Evolutionary conservation across 23 tunicate genomes (phyloP).

Genomic region (Aplidium turbinatum): DNA sequence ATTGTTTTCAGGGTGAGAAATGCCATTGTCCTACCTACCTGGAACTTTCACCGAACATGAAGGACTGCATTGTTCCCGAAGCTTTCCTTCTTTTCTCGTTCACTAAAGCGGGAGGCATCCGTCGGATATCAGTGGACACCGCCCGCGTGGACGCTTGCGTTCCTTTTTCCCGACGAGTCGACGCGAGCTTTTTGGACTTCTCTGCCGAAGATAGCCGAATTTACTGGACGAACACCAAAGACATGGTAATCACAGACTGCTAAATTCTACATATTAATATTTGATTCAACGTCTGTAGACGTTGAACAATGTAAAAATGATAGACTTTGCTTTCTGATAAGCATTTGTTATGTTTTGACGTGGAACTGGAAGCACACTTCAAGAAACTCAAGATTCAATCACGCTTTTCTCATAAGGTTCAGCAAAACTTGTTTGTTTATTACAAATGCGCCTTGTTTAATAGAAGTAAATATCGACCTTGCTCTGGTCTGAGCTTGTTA

Average conservation of each 20-base stretch:
- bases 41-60: conserved; percentile 55
- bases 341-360: too few species aligned
- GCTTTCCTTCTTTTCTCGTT: conserved; percentile 82
- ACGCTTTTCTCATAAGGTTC: too few species aligned
- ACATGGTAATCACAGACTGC: conserved; percentile 44
- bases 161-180: conserved; percentile 51
- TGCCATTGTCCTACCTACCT: conserved; percentile 81
- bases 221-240: conserved; percentile 81
- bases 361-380: too few species aligned
- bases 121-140: conserved; percentile 71
- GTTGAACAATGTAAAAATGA: too few species aligned
- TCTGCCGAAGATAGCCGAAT: conserved; percentile 56
- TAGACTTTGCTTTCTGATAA: too few species aligned
- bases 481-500: too few species aligned
- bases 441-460: too few species aligned
- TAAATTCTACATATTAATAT: neutral
- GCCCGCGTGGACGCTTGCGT: conserved; percentile 32
- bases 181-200: conserved; percentile 58
- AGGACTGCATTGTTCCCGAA: conserved; percentile 80
- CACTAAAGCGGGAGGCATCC: conserved; percentile 50
- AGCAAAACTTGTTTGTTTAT: too few species aligned
- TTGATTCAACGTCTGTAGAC: too few species aligned
- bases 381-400: too few species aligned
- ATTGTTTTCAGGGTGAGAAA: conserved; percentile 58
- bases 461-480: too few species aligned